Conservation (phyloP, 2,113 vertebrate species). For the Cettia cetti region DNA sequence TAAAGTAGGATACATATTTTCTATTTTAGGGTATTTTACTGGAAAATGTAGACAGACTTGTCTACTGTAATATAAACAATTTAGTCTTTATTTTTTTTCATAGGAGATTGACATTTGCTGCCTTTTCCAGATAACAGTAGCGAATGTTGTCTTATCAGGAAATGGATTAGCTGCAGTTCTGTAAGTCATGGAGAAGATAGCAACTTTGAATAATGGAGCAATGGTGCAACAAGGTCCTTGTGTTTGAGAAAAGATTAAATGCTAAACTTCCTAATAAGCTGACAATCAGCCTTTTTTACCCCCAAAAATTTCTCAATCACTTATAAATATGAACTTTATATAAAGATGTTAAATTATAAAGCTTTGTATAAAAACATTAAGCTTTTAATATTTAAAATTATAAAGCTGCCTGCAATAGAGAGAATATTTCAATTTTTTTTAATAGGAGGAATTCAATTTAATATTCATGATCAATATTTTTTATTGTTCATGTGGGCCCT, state of each 20-base stretch:
- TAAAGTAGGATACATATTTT: neutral
- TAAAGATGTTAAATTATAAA: neutral
- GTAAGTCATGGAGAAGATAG: neutral
- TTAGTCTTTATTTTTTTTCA: conserved; percentile 3
- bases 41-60: neutral
- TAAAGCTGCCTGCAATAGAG: neutral
- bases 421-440: neutral
- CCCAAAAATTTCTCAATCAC: neutral
- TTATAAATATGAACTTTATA: neutral
- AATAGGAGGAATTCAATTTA: neutral
- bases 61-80: neutral
- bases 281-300: neutral
- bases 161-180: neutral
- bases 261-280: neutral
- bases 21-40: neutral
- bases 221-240: neutral
- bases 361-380: neutral
- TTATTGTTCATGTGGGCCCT: neutral
- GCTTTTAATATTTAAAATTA: neutral
- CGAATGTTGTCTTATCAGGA: neutral
- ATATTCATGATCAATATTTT: neutral
- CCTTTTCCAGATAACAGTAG: conserved; percentile 34
- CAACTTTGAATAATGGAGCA: neutral
- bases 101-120: neutral
- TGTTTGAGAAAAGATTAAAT: neutral